Evolutionary conservation across 2,888 invertebrate genomes (phyloP).

Genomic region (Ormyrus nitidulus): DNA sequence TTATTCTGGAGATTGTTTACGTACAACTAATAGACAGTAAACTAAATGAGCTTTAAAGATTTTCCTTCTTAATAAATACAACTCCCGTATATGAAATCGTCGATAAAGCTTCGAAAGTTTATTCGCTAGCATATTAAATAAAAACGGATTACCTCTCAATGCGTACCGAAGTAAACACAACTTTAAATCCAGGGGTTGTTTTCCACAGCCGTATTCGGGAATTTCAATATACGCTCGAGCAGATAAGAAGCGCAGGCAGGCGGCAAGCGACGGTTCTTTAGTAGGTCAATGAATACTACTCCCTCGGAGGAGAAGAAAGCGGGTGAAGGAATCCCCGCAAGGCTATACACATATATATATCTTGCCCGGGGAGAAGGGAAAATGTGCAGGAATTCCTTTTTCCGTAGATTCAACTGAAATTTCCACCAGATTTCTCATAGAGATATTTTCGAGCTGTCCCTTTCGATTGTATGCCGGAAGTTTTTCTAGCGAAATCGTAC

Average conservation of each 20-base stretch:
- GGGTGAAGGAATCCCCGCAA: constrained; percentile 13
- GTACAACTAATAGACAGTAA: no score
- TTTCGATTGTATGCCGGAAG: neutral
- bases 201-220: neutral
- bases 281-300: constrained; percentile 22
- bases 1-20: no score
- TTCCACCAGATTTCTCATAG: constrained; percentile 28
- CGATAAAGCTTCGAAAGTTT: no score
- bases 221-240: constrained; percentile 10
- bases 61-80: no score
- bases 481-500: constrained; percentile 9
- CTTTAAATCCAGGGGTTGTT: neutral
- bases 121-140: no score
- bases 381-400: constrained; percentile 5
- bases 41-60: no score
- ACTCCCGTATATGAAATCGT: no score
- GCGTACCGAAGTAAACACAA: neutral
- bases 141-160: no score
- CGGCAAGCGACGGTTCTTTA: neutral
- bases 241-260: constrained; percentile 11
- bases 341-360: neutral
- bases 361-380: constrained; percentile 12
- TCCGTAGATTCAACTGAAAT: constrained; percentile 1
- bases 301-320: neutral
- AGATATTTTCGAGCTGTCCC: neutral